These are phyloP conservation scores for Calyptommatus sinebrachiatus DNA, from an alignment of 2,113 vertebrate genomes.

Conservation along the genomic window DNA sequence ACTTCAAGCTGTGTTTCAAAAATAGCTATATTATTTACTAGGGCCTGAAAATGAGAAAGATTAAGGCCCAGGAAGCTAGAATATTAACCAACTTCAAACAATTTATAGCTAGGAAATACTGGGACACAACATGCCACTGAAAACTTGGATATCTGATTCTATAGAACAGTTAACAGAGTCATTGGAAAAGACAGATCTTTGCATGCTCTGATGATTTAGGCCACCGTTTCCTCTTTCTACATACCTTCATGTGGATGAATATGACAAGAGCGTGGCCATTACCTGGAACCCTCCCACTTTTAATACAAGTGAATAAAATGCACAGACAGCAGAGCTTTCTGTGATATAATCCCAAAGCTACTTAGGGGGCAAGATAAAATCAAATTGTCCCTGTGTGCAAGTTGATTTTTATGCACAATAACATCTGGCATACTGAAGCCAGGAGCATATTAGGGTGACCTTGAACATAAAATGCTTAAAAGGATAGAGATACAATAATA, in stretches of 20 bases:
- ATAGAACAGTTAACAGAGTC: slow-evolving; percentile 30
- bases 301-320: slow-evolving; percentile 48
- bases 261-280: slow-evolving; percentile 19
- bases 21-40: background rate
- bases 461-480: slow-evolving; percentile 12
- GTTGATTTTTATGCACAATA: slow-evolving; percentile 31
- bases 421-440: slow-evolving; percentile 4
- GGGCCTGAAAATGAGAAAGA: background rate
- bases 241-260: background rate
- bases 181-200: slow-evolving; percentile 24
- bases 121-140: background rate
- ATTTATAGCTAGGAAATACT: slow-evolving; percentile 17
- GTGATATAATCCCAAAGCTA: slow-evolving; percentile 54
- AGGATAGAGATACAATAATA: background rate
- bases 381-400: slow-evolving; percentile 33
- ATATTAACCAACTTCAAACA: slow-evolving; percentile 10
- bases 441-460: slow-evolving; percentile 32
- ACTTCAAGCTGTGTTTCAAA: background rate
- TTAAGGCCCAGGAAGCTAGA: background rate
- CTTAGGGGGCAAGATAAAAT: slow-evolving; percentile 50
- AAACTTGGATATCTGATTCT: slow-evolving; percentile 13
- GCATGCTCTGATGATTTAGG: slow-evolving; percentile 14
- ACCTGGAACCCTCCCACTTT: slow-evolving; percentile 43
- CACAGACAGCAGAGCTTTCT: slow-evolving; percentile 33
- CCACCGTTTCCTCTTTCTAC: slow-evolving; percentile 2